A percentile compares a stretch with the other conserved stretches of the same genome.
Evolutionary conservation across 64 coral and sea anemone species (phyloP).

Genomic region (Pachyseris speciosa): DNA sequence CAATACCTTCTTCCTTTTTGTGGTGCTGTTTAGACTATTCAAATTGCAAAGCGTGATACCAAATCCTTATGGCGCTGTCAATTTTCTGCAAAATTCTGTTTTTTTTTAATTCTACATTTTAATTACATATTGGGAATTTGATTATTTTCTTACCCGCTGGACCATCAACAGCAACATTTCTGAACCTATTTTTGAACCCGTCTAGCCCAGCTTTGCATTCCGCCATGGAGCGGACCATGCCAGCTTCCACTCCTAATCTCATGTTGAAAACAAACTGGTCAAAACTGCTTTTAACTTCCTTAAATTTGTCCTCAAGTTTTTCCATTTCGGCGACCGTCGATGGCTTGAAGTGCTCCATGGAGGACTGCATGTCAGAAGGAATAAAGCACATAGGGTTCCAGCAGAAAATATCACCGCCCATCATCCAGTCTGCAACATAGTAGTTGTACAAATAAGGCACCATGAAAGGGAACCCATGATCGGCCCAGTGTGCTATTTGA

Average conservation of each 20-base stretch:
- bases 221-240: constrained; percentile 77
- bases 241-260: constrained; percentile 63
- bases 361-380: constrained; percentile 8
- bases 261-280: constrained; percentile 57
- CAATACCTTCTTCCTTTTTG: too few relatives aligned
- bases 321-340: constrained; percentile 55
- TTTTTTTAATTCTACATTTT: too few relatives aligned
- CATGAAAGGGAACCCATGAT: constrained; percentile 66
- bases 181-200: constrained; percentile 46
- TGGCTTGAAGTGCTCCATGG: constrained; percentile 65
- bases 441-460: constrained; percentile 76
- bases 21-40: too few relatives aligned
- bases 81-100: too few relatives aligned
- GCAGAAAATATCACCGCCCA: constrained; percentile 84
- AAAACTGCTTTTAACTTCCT: constrained; percentile 50
- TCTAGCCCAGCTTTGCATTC: constrained; percentile 62
- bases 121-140: neutral
- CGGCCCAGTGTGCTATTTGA: constrained; percentile 59
- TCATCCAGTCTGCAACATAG: constrained; percentile 73
- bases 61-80: too few relatives aligned
- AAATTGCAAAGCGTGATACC: too few relatives aligned
- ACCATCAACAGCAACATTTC: constrained; percentile 50
- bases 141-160: constrained; percentile 47
- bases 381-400: constrained; percentile 73
- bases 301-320: constrained; percentile 33